A percentile compares a stretch with the other conserved stretches of the same genome.
phyloP scores from a whole-genome alignment of 2,113 vertebrate genomes.

The Hippolais icterina region DNA sequence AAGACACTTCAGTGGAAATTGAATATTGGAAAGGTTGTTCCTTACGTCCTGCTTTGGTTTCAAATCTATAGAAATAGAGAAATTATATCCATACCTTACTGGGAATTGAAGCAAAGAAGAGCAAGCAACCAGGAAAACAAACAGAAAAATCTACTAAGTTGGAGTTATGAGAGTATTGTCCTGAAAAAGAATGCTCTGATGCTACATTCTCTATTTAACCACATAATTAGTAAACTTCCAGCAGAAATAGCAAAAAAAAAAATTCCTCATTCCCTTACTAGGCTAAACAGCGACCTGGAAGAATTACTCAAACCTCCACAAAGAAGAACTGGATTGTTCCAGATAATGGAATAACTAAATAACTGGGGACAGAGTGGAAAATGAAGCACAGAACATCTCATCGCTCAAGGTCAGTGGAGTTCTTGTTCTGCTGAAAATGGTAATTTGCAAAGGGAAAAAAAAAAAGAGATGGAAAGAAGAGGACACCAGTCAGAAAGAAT shows the following conservation, averaged over 20 bases:
- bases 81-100: background rate
- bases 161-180: background rate
- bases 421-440: background rate
- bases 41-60: background rate
- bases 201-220: background rate
- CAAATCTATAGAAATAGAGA: background rate
- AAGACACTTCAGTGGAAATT: fast-evolving
- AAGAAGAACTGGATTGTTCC: background rate
- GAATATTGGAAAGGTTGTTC: fast-evolving
- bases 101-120: background rate
- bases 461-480: background rate
- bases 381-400: background rate
- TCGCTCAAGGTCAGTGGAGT: background rate
- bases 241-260: background rate
- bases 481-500: background rate
- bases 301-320: background rate
- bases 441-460: background rate
- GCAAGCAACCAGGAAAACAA: background rate
- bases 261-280: background rate
- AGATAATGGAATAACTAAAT: background rate
- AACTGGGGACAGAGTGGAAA: background rate
- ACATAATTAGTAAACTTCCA: constrained; percentile 28
- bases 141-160: background rate
- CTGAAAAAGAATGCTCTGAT: constrained; percentile 12
- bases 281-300: background rate